A percentile compares a stretch with the other conserved stretches of the same genome.
Evolutionary conservation across 2,888 invertebrate genomes (phyloP).

Genomic region (Cephonodes hylas): DNA sequence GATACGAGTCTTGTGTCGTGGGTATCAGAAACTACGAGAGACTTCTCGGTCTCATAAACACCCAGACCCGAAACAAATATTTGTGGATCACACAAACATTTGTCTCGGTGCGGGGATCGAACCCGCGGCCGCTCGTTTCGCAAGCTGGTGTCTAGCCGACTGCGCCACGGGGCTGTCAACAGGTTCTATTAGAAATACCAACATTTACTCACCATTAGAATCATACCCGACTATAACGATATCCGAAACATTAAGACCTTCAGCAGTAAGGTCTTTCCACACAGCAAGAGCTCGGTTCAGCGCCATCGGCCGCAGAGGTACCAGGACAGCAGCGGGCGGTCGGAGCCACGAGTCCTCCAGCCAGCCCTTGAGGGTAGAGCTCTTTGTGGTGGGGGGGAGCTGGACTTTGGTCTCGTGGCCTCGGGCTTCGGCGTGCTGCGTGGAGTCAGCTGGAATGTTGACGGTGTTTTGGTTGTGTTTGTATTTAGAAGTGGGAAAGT

Average conservation of each 20-base stretch:
- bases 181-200: too few species aligned
- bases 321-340: slow-evolving; percentile 68
- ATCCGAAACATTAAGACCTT: slow-evolving; percentile 60
- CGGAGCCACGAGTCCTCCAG: slow-evolving; percentile 72
- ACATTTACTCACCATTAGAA: slow-evolving; percentile 60
- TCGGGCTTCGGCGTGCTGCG: slow-evolving; percentile 37
- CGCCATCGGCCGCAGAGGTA: slow-evolving; percentile 64
- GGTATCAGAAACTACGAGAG: too few species aligned
- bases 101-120: too few species aligned
- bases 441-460: slow-evolving; percentile 40
- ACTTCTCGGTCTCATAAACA: too few species aligned
- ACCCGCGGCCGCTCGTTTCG: too few species aligned
- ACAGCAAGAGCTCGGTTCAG: slow-evolving; percentile 63
- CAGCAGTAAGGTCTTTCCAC: slow-evolving; percentile 63
- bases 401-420: slow-evolving; percentile 33
- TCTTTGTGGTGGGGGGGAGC: slow-evolving; percentile 37
- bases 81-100: too few species aligned
- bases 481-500: too few species aligned
- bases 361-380: slow-evolving; percentile 61
- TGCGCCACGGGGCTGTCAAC: too few species aligned
- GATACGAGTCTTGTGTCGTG: too few species aligned
- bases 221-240: slow-evolving; percentile 73
- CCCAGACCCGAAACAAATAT: too few species aligned
- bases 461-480: slow-evolving; percentile 17
- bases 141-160: too few species aligned